Evolutionary conservation across 2,797 vertebrate genomes (phyloP).

Genomic region (Hybognathus amarus): DNA sequence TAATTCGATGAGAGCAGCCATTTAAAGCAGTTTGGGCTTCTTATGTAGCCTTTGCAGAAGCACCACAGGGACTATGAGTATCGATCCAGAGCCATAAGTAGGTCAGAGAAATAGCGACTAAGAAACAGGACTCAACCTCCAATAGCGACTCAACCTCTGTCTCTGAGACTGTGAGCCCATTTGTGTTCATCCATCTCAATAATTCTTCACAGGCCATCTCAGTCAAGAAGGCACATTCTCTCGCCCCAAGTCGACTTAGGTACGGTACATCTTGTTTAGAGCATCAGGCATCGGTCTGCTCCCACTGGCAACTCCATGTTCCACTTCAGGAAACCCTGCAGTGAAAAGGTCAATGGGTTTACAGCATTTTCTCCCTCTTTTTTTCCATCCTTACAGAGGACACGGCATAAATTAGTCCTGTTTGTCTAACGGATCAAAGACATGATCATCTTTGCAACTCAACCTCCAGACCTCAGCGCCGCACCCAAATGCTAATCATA

Average conservation of each 20-base stretch:
- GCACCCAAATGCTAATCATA: conserved; percentile 45
- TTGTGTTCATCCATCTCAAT: conserved; percentile 49
- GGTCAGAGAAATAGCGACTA: conserved; percentile 52
- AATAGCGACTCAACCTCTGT: conserved; percentile 32
- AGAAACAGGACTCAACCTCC: too few relatives aligned
- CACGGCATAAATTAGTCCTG: conserved; percentile 46
- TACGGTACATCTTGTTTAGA: conserved; percentile 38
- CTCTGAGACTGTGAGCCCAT: conserved; percentile 34
- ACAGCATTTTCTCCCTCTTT: conserved; percentile 25
- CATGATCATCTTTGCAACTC: conserved; percentile 40
- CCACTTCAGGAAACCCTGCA: conserved; percentile 22
- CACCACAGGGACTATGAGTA: conserved; percentile 55
- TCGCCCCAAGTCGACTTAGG: conserved; percentile 13
- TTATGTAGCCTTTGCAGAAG: conserved; percentile 26
- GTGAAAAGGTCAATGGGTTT: conserved; percentile 39
- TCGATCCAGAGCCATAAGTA: conserved; percentile 60
- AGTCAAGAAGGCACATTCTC: conserved; percentile 36
- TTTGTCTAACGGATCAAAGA: conserved; percentile 41
- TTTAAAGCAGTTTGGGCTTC: conserved; percentile 60
- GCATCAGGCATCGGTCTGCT: conserved; percentile 30
- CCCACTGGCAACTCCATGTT: conserved; percentile 5
- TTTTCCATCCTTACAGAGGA: conserved; percentile 42
- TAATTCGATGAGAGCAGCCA: conserved; percentile 63
- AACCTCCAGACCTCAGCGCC: conserved; percentile 32
- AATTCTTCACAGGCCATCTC: conserved; percentile 37